Base-by-base conservation (phyloP, 2,113 vertebrate genomes). In the Gobio gobio region DNA sequence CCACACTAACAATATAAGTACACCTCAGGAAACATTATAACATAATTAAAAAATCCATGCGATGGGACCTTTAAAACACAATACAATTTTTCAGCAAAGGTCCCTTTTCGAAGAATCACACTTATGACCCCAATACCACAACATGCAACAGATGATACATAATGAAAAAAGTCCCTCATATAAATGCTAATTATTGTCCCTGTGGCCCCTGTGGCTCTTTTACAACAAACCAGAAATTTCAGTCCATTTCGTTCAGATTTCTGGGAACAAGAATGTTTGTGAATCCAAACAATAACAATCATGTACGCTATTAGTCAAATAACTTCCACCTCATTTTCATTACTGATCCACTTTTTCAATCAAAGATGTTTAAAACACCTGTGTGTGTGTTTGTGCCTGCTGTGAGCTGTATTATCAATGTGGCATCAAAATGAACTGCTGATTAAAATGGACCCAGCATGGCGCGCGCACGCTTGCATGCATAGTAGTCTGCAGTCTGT, bases 291-390 rank as follows among this genome's bases (percentile, higher is more conserved):
- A 76, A 76, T 24, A 49, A 10, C 33, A 22, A 33, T 5, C 10
- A 10, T 9, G 54, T 22, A 56, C 18, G 18, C 18, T 29, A 68
- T 68, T 68, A 68, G 29, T 36, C 75, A 82, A 56, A 72, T 7
- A 54, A 72, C 49, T 43, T 54, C 20, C 47, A 80, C 0, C 18
- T 56, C 63, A 82, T 72, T 70, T 68, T 82, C 49, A 82, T 82
- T 56, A 72, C 29, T 82, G 64, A 70, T 72, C 64, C 63, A 82
- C 47, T 82, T 82, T 82, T 72, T 54, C 80, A 82, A 70, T 82
- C 80, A 82, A 70, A 43, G 29, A 56, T 10, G 20, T 68, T 82
- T 82, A 33, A 70, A 82, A 72, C 80, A 72, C 80, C 80, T 82
- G 64, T 2, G 29, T 70, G 45, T 4, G 49, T 82, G 63, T 40